These are phyloP conservation scores for Sitodiplosis mosellana DNA, from an alignment of 1,140 invertebrate genomes.

Conservation along the genomic window DNA sequence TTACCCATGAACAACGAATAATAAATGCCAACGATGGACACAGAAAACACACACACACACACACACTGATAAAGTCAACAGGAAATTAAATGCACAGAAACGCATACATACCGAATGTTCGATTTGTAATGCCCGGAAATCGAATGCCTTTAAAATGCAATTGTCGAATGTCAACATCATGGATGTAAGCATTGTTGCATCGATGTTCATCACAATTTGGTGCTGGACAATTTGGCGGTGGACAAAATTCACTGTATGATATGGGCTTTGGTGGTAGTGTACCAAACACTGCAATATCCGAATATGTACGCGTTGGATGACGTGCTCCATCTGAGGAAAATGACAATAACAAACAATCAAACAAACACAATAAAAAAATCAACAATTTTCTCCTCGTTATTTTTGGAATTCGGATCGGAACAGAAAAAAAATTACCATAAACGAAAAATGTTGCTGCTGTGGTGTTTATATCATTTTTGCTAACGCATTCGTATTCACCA, in stretches of 20 bases:
- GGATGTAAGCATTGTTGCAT: neutral
- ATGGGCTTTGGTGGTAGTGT: conserved; percentile 31
- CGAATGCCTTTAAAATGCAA: too few species aligned
- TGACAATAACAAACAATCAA: neutral
- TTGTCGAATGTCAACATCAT: neutral
- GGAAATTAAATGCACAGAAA: too few species aligned
- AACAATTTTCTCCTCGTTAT: neutral
- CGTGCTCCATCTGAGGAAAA: neutral
- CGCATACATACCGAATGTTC: conserved; percentile 31
- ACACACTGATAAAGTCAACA: too few species aligned
- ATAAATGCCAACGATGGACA: too few species aligned
- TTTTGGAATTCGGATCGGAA: neutral
- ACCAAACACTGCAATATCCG: conserved; percentile 28
- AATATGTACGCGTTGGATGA: neutral
- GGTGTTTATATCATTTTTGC: conserved; percentile 59
- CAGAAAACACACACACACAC: too few species aligned
- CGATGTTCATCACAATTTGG: conserved; percentile 13
- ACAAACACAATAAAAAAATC: neutral
- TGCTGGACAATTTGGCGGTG: conserved; percentile 33
- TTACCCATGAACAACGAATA: too few species aligned
- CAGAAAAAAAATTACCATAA: conserved; percentile 34
- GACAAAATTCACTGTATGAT: conserved; percentile 41
- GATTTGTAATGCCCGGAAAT: conserved; percentile 32
- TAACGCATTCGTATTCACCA: conserved; percentile 62
- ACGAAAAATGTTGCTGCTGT: conserved; percentile 57